Evolutionary conservation across 2,888 invertebrate species (phyloP).

Genomic region (Gymnoscelis rufifasciata): DNA sequence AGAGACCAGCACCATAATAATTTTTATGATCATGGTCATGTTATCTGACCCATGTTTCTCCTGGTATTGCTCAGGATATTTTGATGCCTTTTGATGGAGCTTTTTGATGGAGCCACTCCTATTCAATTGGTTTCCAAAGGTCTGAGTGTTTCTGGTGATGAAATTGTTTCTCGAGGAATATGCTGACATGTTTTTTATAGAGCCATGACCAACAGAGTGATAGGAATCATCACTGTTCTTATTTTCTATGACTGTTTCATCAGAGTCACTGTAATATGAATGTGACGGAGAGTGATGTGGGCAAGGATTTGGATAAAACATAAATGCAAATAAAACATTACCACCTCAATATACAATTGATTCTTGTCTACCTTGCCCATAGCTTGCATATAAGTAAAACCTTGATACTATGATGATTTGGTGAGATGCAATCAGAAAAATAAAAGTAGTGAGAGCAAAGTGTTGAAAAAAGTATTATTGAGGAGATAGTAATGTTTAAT

Average conservation of each 20-base stretch:
- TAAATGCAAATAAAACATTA: constrained; percentile 63
- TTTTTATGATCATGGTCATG: neutral
- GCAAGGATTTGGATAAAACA: constrained; percentile 60
- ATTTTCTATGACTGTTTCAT: constrained; percentile 18
- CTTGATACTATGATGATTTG: neutral
- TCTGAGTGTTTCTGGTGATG: neutral
- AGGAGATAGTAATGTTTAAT: constrained; percentile 16
- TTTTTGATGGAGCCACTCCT: constrained; percentile 2
- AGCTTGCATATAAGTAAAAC: neutral
- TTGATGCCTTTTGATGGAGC: neutral
- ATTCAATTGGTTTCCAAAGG: neutral
- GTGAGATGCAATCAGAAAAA: no score
- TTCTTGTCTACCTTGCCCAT: neutral
- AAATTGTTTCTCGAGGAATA: neutral
- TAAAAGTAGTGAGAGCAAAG: neutral
- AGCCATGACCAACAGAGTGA: constrained; percentile 18
- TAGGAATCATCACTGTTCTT: constrained; percentile 18
- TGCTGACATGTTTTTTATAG: constrained; percentile 4
- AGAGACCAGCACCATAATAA: neutral
- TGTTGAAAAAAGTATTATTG: neutral
- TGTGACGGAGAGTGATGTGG: constrained; percentile 51
- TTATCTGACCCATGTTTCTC: neutral
- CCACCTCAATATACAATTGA: constrained; percentile 41
- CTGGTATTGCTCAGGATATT: neutral
- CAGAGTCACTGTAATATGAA: constrained; percentile 57